Evolutionary conservation across 2,888 invertebrate genomes (phyloP), one percentile per base, ranked within the genome.

Genomic region (Alloscopus bannaensis): DNA sequence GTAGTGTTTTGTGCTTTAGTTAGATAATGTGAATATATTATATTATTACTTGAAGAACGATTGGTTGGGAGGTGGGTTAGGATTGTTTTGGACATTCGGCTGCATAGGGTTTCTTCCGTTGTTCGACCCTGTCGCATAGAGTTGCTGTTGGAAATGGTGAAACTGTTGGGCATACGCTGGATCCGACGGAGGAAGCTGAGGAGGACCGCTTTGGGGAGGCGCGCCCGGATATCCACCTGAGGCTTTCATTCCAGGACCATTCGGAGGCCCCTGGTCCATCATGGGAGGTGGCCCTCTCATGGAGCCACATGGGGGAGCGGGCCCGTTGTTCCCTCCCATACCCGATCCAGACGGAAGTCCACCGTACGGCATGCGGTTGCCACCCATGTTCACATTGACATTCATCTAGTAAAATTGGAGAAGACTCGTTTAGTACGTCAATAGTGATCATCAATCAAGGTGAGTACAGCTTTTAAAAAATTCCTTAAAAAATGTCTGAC

Each of bases 121-220:
- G 52, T 84, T 86, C 47, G 94, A 93, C 84, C 93, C 92, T 62
- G 96, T 97, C 81, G 97, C 96, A 89, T 97, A 97, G 86, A 97
- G 90, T 89, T 96, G 96, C 88, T 97, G 97, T 88, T 97, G 97
- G 91, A 97, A 97, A 90, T 96, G 95, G 89, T 96, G 96, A 90
- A 94, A 97, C 91, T 96, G 96, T 89, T 95, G 95, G 87, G 96
- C 96, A 90, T 97, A 97, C 88, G 95, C 95, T 16, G 96, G 94
- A 89, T 97, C 96, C 59, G 94, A 93, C 78, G 95, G 94, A 29
- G 93, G 94, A 6, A 95, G 95, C 40, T 94, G 94, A 72, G 94
- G 93, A 88, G 95, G 96, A 3, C 92, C 91, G 8, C 95, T 95
- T 29, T 94, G 94, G 75, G 94, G 93, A 50, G 90, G 89, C 83